These are phyloP conservation scores for Lacanobia oleracea DNA, from an alignment of 2,888 invertebrate genomes.

Conservation along the genomic window DNA sequence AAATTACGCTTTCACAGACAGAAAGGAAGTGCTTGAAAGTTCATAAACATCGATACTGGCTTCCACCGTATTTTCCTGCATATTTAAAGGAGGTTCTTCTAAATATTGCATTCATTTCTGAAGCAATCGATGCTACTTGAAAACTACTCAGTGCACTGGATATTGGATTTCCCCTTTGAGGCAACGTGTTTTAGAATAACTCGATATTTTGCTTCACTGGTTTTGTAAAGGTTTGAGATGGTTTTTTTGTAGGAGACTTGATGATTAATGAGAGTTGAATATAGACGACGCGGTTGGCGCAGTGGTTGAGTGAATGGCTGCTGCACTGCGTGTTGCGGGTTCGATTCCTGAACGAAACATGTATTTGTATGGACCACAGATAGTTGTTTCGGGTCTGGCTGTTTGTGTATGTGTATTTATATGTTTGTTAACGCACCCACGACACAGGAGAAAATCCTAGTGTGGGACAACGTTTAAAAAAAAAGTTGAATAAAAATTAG, in stretches of 20 bases:
- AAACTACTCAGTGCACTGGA: constrained; percentile 46
- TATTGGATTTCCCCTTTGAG: constrained; percentile 57
- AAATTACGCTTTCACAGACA: constrained; percentile 15
- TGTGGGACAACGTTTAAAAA: too few species aligned
- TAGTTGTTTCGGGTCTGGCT: too few species aligned
- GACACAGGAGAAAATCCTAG: too few species aligned
- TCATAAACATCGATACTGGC: constrained; percentile 9
- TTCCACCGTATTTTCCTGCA: constrained; percentile 10
- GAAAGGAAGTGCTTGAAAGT: constrained; percentile 15
- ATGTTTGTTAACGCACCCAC: too few species aligned
- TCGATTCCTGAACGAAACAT: too few species aligned
- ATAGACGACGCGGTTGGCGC: too few species aligned
- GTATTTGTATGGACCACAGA: too few species aligned
- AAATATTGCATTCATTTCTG: constrained; percentile 63
- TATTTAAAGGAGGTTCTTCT: constrained; percentile 25
- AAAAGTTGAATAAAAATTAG: too few species aligned
- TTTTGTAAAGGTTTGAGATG: neutral
- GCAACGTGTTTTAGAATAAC: constrained; percentile 33
- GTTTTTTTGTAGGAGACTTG: neutral
- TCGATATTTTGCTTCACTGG: constrained; percentile 35
- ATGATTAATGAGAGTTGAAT: neutral
- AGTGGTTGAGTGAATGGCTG: too few species aligned
- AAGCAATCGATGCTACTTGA: constrained; percentile 57
- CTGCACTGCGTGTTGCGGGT: too few species aligned
- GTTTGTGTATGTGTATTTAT: too few species aligned